These are phyloP conservation scores for Scaptomyza pallida DNA, from an alignment of 1,140 invertebrate genomes.

Conservation along the genomic window DNA sequence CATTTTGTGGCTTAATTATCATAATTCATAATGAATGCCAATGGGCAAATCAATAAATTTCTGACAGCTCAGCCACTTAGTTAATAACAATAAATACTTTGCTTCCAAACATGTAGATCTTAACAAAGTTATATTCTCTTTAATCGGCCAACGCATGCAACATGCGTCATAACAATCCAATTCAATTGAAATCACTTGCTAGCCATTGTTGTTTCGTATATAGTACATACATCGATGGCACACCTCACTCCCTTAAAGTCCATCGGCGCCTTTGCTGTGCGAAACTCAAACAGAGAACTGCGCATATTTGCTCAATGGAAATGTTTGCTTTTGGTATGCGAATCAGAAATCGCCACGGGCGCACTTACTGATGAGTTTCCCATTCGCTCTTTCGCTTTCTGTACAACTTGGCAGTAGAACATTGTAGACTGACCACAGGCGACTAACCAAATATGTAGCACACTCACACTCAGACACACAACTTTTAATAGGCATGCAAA, in stretches of 20 bases:
- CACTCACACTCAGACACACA: background rate
- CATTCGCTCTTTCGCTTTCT: background rate
- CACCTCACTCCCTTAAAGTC: background rate
- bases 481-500: slow-evolving; percentile 18
- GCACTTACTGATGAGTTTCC: slow-evolving; percentile 31
- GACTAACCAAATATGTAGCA: slow-evolving; percentile 13
- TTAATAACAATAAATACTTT: slow-evolving; percentile 30
- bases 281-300: slow-evolving; percentile 18
- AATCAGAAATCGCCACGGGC: slow-evolving; percentile 21
- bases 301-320: slow-evolving; percentile 26
- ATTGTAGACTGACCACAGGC: background rate
- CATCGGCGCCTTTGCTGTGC: background rate
- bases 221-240: no score
- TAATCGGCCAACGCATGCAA: background rate
- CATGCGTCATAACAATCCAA: background rate
- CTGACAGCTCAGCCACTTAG: slow-evolving; percentile 16
- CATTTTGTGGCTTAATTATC: slow-evolving; percentile 51
- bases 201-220: background rate
- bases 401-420: slow-evolving; percentile 2
- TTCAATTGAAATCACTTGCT: slow-evolving; percentile 20
- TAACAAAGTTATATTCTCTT: background rate
- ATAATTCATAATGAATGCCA: slow-evolving; percentile 47
- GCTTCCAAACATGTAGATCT: slow-evolving; percentile 1
- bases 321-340: slow-evolving; percentile 20
- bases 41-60: slow-evolving; percentile 47